Conservation (phyloP, 1,140 invertebrate species). For the Psilanteris sp. region DNA sequence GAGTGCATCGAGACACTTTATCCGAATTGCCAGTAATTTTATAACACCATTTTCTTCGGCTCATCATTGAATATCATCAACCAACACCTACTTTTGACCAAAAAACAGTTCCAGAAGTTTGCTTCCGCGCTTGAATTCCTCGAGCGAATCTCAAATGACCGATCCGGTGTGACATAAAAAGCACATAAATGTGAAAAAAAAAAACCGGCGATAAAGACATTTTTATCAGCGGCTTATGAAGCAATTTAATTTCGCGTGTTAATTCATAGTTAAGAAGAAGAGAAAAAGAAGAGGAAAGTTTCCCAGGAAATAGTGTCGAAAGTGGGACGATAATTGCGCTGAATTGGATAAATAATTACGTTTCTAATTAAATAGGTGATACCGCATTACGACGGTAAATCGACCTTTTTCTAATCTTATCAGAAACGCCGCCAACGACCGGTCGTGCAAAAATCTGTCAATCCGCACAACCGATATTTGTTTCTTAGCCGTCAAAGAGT, state of each 20-base stretch:
- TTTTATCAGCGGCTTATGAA: too few relatives aligned
- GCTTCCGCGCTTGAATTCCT: constrained; percentile 24
- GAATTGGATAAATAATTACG: constrained; percentile 16
- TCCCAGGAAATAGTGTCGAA: constrained; percentile 4
- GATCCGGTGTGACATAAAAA: too few relatives aligned
- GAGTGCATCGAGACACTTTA: constrained; percentile 35
- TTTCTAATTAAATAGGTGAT: constrained; percentile 20
- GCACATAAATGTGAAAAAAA: too few relatives aligned
- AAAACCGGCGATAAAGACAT: too few relatives aligned
- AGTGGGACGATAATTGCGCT: constrained; percentile 9
- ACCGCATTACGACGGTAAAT: constrained; percentile 12
- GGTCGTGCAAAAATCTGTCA: constrained; percentile 32
- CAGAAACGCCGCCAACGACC: constrained; percentile 10
- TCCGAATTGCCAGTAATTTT: constrained; percentile 39
- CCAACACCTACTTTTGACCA: constrained; percentile 14
- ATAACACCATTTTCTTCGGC: constrained; percentile 24
- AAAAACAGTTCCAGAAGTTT: constrained; percentile 7
- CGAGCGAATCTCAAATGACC: too few relatives aligned
- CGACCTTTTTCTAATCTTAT: constrained; percentile 31
- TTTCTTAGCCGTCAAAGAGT: constrained; percentile 2
- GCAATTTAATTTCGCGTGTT: too few relatives aligned
- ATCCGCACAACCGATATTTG: constrained; percentile 23
- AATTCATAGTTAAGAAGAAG: not conserved
- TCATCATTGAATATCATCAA: constrained; percentile 20
- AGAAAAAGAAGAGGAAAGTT: not conserved